Percentiles rank a stretch among this genome's conserved stretches.
phyloP scores from a whole-genome alignment of 2,888 invertebrate genomes.

The Drosophila colorata region DNA sequence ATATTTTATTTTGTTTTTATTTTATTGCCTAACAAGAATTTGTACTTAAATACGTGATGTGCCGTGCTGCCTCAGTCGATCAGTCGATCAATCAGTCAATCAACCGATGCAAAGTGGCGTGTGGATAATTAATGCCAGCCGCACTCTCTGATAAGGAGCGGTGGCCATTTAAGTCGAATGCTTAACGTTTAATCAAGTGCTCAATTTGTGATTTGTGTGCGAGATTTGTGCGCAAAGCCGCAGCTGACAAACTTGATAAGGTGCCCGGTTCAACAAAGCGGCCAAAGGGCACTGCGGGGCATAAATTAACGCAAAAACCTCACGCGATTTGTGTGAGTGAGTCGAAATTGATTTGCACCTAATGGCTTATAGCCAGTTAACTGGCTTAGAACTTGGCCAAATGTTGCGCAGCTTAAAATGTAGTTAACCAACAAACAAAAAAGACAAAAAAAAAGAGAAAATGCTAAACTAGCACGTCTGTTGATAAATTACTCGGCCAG shows the following conservation, averaged over 20 bases:
- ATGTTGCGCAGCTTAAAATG: constrained; percentile 60
- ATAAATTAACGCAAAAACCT: constrained; percentile 52
- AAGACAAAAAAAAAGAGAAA: background rate
- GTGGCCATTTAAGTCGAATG: constrained; percentile 50
- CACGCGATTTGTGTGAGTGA: constrained; percentile 28
- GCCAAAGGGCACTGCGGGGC: constrained; percentile 5
- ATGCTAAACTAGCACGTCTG: constrained; percentile 54
- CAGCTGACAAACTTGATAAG: constrained; percentile 50
- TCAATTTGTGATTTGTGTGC: constrained; percentile 59
- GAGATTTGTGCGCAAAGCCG: constrained; percentile 50
- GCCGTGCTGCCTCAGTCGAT: constrained; percentile 4
- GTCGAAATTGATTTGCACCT: constrained; percentile 57
- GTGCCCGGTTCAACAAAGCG: constrained; percentile 12
- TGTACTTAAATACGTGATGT: background rate
- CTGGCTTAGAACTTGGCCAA: constrained; percentile 56
- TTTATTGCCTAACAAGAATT: background rate
- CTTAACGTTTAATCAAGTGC: constrained; percentile 52
- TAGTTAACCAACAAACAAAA: constrained; percentile 39
- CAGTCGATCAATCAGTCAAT: constrained; percentile 39
- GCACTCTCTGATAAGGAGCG: constrained; percentile 26
- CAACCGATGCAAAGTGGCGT: constrained; percentile 35
- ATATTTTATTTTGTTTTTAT: background rate
- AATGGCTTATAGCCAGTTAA: constrained; percentile 50
- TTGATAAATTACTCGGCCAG: constrained; percentile 45
- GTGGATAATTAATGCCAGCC: constrained; percentile 47